These are phyloP conservation scores for Anhinga rufa DNA, from an alignment of 2,113 vertebrate genomes.

Conservation along the genomic window DNA sequence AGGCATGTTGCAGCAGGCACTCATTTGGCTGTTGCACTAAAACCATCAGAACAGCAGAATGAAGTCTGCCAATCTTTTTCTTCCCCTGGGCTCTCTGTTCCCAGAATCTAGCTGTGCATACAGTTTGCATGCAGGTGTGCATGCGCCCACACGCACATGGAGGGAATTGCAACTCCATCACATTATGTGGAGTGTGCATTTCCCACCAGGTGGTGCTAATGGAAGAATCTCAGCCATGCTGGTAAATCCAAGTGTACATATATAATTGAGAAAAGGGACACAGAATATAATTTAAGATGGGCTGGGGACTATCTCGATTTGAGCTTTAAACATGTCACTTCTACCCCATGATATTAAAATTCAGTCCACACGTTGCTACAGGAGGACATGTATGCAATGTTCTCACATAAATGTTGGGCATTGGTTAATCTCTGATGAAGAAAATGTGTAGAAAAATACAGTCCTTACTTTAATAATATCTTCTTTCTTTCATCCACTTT, in stretches of 20 bases:
- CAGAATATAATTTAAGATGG: background rate
- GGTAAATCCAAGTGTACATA: background rate
- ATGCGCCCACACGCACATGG: background rate
- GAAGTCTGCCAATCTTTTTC: background rate
- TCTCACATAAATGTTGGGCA: background rate
- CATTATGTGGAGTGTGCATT: accelerated
- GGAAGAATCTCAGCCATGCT: background rate
- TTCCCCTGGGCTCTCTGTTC: background rate
- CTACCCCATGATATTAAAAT: background rate
- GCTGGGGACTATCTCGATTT: background rate
- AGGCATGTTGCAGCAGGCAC: background rate
- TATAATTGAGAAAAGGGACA: background rate
- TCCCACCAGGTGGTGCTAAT: conserved; percentile 1
- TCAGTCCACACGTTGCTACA: background rate
- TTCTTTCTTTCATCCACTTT: background rate
- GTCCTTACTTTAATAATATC: background rate
- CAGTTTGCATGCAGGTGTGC: background rate
- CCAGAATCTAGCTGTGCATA: background rate
- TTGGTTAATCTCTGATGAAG: background rate
- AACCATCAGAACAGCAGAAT: background rate
- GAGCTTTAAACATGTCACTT: background rate
- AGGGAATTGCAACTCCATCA: background rate
- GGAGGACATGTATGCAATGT: background rate
- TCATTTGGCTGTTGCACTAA: background rate
- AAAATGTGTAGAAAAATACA: background rate